Conservation (phyloP, 2,888 invertebrate species). For the Drosophila quasianomalipes region DNA sequence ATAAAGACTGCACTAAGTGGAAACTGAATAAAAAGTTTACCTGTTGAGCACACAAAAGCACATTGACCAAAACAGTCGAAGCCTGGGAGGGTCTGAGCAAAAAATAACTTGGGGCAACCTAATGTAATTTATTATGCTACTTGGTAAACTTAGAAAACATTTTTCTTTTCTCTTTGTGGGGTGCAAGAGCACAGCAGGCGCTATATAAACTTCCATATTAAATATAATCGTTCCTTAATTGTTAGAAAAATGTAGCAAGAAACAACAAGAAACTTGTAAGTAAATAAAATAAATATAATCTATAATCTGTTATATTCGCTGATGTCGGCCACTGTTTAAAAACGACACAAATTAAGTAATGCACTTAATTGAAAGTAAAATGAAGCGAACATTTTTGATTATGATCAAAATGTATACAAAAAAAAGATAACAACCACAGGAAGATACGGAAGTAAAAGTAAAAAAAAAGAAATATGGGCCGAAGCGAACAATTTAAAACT, state of each 20-base stretch:
- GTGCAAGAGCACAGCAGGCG: not conserved
- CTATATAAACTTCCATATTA: not conserved
- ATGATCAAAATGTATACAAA: not conserved
- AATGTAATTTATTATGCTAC: constrained; percentile 45
- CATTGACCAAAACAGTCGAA: not conserved
- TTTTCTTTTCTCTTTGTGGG: not conserved
- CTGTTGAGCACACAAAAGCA: constrained; percentile 48
- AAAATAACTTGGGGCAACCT: constrained; percentile 5
- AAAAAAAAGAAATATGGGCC: not conserved
- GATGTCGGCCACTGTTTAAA: not conserved
- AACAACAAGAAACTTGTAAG: not conserved
- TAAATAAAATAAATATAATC: not conserved
- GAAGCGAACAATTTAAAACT: constrained; percentile 69
- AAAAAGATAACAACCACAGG: constrained; percentile 1
- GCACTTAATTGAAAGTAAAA: not conserved
- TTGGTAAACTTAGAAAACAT: constrained; percentile 4
- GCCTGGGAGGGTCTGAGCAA: not conserved
- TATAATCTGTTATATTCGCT: not conserved
- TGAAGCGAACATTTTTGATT: not conserved
- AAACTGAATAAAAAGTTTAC: constrained; percentile 51
- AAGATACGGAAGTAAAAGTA: constrained; percentile 11
- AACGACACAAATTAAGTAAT: not conserved
- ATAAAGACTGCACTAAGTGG: constrained; percentile 37
- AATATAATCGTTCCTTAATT: not conserved
- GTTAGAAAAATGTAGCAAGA: too few relatives aligned